Base-by-base conservation (phyloP, 2,113 vertebrate genomes). In the Prinia subflava region DNA sequence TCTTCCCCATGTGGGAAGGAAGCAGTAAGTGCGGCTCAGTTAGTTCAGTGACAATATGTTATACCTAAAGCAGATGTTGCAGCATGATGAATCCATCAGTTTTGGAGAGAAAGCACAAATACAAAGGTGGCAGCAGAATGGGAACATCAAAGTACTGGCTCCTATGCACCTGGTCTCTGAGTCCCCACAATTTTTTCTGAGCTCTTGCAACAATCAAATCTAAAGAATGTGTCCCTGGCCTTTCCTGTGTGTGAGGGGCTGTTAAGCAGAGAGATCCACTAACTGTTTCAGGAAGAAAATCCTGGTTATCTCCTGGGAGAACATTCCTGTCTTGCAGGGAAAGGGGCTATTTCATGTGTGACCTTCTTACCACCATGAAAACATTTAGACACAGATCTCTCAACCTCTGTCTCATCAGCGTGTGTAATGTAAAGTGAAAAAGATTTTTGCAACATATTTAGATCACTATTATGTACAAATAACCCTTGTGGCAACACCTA, bases 21-120 rank as follows among this genome's bases (percentile, higher is more conserved):
- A 77, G 53, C 47, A 76, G 77, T 46, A 69, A 95, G 57, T 1
- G 9, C 75, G 80, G 69, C 87, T 74, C 80, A 23, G 60, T 94
- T 70, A 76, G 50, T 68, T 81, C 76, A 47, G 64, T 88, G 90
- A 44, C 87, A 76, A 33, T n/a, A 22, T 83, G 95, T 87, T 93
- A 75, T 62, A 79, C 62, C 90, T 87, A 68, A 95, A 96, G 77
- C 75, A 83, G 79, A 90, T 90, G 84, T 25, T 83, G 19, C 30
- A 44, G 78, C 59, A 56, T 70, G 89, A 93, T 93, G 90, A 95
- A 95, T 77, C 68, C 86, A 90, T 94, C 76, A 50, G 44, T 71
- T 90, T 74, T 28, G 9, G 70, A 64, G 57, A 50, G 47, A 89
- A 95, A 74, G 5, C 33, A 60, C 53, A 92, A 84, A 69, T 65